Conservation (phyloP, 2,113 vertebrate genomes). For the Corythornis cristatus region DNA sequence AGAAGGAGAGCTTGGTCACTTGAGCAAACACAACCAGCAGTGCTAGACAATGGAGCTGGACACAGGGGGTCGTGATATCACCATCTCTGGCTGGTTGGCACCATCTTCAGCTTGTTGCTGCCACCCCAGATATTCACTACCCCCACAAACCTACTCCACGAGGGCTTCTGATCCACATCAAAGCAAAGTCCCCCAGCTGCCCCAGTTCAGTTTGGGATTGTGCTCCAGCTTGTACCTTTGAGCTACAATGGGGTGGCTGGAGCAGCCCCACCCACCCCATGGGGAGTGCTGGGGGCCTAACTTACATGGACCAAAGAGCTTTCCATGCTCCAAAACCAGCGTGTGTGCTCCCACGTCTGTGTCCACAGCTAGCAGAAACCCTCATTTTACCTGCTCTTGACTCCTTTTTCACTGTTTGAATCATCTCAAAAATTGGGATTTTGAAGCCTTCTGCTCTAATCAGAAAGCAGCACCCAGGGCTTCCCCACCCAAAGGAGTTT, state of each 20-base stretch:
- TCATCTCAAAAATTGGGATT: neutral
- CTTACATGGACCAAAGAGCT: fast-evolving
- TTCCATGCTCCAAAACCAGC: neutral
- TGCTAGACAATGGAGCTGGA: neutral
- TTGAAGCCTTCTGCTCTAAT: neutral
- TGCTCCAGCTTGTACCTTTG: neutral
- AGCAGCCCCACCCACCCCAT: neutral
- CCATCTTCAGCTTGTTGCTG: neutral
- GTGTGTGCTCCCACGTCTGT: fast-evolving
- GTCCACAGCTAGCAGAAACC: neutral
- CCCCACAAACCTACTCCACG: neutral
- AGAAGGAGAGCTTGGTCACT: neutral
- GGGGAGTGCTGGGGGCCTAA: neutral
- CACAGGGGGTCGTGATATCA: neutral
- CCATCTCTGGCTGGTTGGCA: neutral
- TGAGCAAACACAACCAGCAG: neutral
- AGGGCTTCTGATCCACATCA: neutral
- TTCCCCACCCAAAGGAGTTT: fast-evolving
- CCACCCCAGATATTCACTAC: neutral
- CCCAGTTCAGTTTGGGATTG: neutral
- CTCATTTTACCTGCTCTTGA: neutral
- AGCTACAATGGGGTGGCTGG: neutral
- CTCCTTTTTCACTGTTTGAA: neutral
- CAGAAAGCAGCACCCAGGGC: neutral
- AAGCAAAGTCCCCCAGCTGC: neutral